Conservation (phyloP, 35 echinoderm and acorn worm species). For the Amphiura filiformis region DNA sequence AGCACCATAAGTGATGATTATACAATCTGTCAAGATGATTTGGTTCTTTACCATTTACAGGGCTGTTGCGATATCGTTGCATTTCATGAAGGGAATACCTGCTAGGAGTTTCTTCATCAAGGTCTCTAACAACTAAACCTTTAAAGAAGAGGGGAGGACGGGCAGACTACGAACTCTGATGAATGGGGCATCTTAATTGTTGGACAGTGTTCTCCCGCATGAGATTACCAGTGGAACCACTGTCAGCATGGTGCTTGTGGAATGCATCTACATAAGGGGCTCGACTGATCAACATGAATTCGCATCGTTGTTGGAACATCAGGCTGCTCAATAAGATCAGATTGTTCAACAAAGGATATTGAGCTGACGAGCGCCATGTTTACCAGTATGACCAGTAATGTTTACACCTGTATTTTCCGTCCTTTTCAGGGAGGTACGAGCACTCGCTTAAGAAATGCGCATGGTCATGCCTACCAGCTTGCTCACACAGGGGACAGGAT, state of each 20-base stretch:
- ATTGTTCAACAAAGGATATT: constrained; percentile 29
- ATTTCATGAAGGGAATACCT: constrained; percentile 55
- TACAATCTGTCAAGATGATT: not conserved
- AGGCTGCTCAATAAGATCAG: not conserved
- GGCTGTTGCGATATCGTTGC: constrained; percentile 32
- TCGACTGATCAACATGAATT: constrained; percentile 20
- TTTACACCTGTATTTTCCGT: not conserved
- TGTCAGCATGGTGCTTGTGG: not conserved
- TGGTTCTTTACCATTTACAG: not conserved
- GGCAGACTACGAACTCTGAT: constrained; percentile 47
- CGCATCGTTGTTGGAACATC: not conserved
- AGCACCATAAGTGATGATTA: not conserved
- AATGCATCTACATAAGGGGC: constrained; percentile 36
- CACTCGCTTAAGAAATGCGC: not conserved
- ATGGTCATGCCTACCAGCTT: not conserved
- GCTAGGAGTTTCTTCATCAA: constrained; percentile 58
- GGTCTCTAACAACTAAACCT: constrained; percentile 52
- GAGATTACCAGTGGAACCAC: constrained; percentile 17
- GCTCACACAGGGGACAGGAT: constrained; percentile 27
- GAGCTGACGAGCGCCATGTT: not conserved
- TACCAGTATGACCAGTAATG: too few species aligned
- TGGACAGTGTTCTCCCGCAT: not conserved
- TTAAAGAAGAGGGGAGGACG: constrained; percentile 57
- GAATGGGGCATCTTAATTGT: not conserved
- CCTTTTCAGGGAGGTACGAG: not conserved